Percentiles rank a stretch among this genome's conserved stretches.
These are phyloP conservation scores for Athrips mouffetella DNA, from an alignment of 2,888 invertebrate genomes.

Conservation along the genomic window DNA sequence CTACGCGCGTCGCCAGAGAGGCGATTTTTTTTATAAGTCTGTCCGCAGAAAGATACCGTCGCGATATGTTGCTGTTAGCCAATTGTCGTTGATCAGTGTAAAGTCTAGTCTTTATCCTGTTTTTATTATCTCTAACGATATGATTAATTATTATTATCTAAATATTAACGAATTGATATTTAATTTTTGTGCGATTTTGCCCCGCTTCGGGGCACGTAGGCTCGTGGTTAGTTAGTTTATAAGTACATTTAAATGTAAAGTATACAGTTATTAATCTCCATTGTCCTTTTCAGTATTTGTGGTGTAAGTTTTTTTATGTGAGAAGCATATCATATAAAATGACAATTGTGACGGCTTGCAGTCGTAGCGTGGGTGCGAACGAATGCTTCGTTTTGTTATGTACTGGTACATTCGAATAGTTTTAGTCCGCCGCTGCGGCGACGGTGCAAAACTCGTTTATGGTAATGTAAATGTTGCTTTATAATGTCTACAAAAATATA, in stretches of 20 bases:
- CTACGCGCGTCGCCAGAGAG: neutral
- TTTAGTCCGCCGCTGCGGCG: conserved; percentile 52
- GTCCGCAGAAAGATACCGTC: conserved; percentile 43
- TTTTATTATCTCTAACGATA: conserved; percentile 68
- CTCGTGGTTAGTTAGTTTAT: conserved; percentile 73
- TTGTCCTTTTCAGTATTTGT: conserved; percentile 77
- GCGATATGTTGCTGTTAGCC: conserved; percentile 69
- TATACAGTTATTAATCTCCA: conserved; percentile 74
- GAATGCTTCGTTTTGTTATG: conserved; percentile 59
- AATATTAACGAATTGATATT: conserved; percentile 75
- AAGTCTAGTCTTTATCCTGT: conserved; percentile 79
- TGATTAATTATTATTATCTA: conserved; percentile 54
- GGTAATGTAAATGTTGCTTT: conserved; percentile 78
- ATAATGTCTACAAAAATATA: conserved; percentile 78
- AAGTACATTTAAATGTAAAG: conserved; percentile 71
- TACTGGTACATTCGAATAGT: conserved; percentile 78
- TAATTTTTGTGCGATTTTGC: conserved; percentile 63
- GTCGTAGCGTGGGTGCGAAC: conserved; percentile 33
- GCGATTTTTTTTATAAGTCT: conserved; percentile 5
- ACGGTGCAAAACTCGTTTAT: conserved; percentile 67
- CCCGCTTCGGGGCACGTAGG: conserved; percentile 57
- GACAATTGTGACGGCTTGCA: conserved; percentile 31
- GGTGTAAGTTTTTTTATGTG: conserved; percentile 63
- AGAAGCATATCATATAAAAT: conserved; percentile 48
- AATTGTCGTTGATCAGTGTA: conserved; percentile 76